A percentile compares a stretch with the other conserved stretches of the same genome.
Evolutionary conservation across 1,140 invertebrate species (phyloP).

Genomic region (Drosophila takahashii): DNA sequence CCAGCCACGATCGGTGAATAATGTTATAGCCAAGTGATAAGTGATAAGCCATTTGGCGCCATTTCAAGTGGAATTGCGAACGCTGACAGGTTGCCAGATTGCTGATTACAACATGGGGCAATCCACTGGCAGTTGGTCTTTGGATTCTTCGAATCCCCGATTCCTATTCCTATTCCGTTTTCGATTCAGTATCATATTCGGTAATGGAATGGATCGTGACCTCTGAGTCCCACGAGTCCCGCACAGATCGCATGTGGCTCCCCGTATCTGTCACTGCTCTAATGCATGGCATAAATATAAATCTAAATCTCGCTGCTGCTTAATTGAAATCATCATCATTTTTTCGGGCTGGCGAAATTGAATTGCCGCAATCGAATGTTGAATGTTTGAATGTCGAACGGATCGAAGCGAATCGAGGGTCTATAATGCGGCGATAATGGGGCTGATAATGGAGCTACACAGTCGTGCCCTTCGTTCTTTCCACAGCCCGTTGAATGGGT

Average conservation of each 20-base stretch:
- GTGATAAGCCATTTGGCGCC: slow-evolving; percentile 50
- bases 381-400: slow-evolving; percentile 15
- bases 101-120: slow-evolving; percentile 25
- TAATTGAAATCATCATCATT: slow-evolving; percentile 36
- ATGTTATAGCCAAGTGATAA: slow-evolving; percentile 34
- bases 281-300: slow-evolving; percentile 36
- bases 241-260: slow-evolving; percentile 18
- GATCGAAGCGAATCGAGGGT: slow-evolving; percentile 21
- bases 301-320: slow-evolving; percentile 29
- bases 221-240: slow-evolving; percentile 9
- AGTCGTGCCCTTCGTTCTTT: neutral
- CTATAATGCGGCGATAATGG: slow-evolving; percentile 14
- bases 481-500: slow-evolving; percentile 2
- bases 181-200: neutral
- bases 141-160: neutral
- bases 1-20: slow-evolving; percentile 27
- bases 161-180: neutral
- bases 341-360: slow-evolving; percentile 10
- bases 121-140: slow-evolving; percentile 38
- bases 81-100: slow-evolving; percentile 16
- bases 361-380: slow-evolving; percentile 32
- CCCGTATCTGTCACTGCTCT: slow-evolving; percentile 43
- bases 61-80: slow-evolving; percentile 19
- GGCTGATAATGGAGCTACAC: neutral
- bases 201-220: slow-evolving; percentile 27